Percentiles rank a stretch among this genome's conserved stretches.
These are phyloP conservation scores for Prenolepis imparis DNA, from an alignment of 2,888 invertebrate species.

Conservation along the genomic window DNA sequence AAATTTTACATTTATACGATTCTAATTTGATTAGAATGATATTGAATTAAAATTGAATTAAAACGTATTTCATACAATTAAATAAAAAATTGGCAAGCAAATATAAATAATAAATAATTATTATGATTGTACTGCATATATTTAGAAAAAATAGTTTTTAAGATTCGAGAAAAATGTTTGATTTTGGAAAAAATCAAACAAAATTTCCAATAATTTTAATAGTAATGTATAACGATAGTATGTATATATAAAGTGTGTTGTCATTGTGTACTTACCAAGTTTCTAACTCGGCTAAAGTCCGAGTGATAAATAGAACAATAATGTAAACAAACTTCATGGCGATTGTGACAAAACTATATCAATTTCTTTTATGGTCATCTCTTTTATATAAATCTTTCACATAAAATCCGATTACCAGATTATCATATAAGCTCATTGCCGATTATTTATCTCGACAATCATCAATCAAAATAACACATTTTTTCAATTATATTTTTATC, in stretches of 20 bases:
- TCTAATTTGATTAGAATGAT: not conserved
- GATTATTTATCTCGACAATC: not conserved
- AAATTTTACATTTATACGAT: slow-evolving; percentile 9
- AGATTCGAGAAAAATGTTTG: not conserved
- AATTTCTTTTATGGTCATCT: not conserved
- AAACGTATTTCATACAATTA: not conserved
- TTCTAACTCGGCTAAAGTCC: slow-evolving; percentile 6
- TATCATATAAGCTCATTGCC: not conserved
- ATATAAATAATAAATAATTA: not conserved
- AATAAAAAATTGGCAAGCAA: not conserved
- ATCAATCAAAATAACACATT: slow-evolving; percentile 17
- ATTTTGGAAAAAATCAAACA: not conserved
- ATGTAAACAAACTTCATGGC: slow-evolving; percentile 39
- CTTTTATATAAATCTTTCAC: slow-evolving; percentile 22
- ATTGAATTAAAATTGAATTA: not conserved
- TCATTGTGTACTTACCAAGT: slow-evolving; percentile 2
- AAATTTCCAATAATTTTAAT: not conserved
- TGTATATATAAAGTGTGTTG: slow-evolving; percentile 5
- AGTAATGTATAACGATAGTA: not conserved
- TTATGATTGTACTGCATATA: not conserved
- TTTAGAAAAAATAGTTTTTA: not conserved
- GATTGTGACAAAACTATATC: slow-evolving; percentile 2
- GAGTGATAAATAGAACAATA: not conserved
- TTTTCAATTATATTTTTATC: not conserved
- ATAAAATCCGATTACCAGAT: not conserved